Evolutionary conservation across 2,113 vertebrate species (phyloP).

Genomic region (Dipodomys merriami): DNA sequence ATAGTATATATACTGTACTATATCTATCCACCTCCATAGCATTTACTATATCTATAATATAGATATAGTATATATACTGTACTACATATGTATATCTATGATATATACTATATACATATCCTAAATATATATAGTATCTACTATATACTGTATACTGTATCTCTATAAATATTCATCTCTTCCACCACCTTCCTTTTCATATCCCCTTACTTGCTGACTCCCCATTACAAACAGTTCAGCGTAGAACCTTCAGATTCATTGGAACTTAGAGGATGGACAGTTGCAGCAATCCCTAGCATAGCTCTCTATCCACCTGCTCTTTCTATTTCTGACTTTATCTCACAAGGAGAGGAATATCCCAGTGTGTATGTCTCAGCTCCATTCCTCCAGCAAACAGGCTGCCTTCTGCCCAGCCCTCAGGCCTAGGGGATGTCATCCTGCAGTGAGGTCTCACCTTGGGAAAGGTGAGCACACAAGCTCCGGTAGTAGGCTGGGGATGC

Average conservation of each 20-base stretch:
- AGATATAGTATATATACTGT: too few relatives aligned
- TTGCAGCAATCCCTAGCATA: neutral
- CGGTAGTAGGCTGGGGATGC: neutral
- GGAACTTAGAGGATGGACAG: neutral
- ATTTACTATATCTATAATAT: too few relatives aligned
- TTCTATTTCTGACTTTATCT: neutral
- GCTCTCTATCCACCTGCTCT: neutral
- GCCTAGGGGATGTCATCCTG: neutral
- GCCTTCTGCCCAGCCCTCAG: neutral
- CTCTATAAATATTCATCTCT: too few relatives aligned
- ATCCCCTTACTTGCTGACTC: too few relatives aligned
- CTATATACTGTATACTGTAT: too few relatives aligned
- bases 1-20: too few relatives aligned
- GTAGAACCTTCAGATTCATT: neutral
- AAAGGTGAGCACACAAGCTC: neutral
- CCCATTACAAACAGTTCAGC: neutral
- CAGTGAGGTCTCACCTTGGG: neutral
- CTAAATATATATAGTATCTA: too few relatives aligned
- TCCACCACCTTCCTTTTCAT: too few relatives aligned
- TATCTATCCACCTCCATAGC: too few relatives aligned
- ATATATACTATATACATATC: too few relatives aligned
- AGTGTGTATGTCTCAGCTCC: neutral
- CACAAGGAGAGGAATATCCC: neutral
- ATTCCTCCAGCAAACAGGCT: neutral
- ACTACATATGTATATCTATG: too few relatives aligned